These are phyloP conservation scores for Oryzias curvinotus DNA, from an alignment of 2,113 vertebrate species.

Conservation along the genomic window DNA sequence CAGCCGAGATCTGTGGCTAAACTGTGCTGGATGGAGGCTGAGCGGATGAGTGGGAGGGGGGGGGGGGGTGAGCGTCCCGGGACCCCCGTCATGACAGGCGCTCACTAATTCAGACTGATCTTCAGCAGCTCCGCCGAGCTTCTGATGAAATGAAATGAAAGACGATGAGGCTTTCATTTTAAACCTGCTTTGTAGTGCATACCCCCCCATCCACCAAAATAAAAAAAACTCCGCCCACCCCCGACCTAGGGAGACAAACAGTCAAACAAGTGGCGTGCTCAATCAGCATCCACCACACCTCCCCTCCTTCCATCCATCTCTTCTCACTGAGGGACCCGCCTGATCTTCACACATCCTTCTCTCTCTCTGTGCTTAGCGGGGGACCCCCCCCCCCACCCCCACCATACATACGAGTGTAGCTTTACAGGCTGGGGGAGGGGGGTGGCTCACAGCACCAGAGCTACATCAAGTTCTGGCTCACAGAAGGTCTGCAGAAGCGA, in stretches of 20 bases:
- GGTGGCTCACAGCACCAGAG: slow-evolving; percentile 33
- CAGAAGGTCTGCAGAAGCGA: slow-evolving; percentile 52
- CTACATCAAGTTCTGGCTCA: slow-evolving; percentile 59
- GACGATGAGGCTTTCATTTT: slow-evolving; percentile 54
- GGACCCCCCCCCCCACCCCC: slow-evolving; percentile 38
- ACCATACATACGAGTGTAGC: slow-evolving; percentile 49
- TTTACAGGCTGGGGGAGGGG: slow-evolving; percentile 43
- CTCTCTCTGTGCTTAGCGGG: slow-evolving; percentile 47
- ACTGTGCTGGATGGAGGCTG: slow-evolving; percentile 27
- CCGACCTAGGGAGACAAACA: slow-evolving; percentile 51
- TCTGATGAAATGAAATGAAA: slow-evolving; percentile 47
- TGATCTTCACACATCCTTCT: slow-evolving; percentile 19
- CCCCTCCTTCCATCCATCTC: slow-evolving; percentile 1
- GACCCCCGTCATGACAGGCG: slow-evolving; percentile 62
- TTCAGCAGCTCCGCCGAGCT: slow-evolving; percentile 28
- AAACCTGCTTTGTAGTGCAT: slow-evolving; percentile 59
- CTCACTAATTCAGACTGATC: slow-evolving; percentile 62
- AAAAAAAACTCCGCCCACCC: background rate
- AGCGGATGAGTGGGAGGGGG: slow-evolving; percentile 8
- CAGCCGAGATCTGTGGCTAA: slow-evolving; percentile 42
- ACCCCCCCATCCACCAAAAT: background rate
- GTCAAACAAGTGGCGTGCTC: slow-evolving; percentile 49
- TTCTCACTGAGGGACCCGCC: slow-evolving; percentile 26
- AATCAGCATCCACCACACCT: slow-evolving; percentile 41
- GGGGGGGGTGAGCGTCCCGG: slow-evolving; percentile 35